These are phyloP conservation scores for Sinocyclocheilus anshuiensis DNA, from an alignment of 2,113 vertebrate species.

Conservation along the genomic window DNA sequence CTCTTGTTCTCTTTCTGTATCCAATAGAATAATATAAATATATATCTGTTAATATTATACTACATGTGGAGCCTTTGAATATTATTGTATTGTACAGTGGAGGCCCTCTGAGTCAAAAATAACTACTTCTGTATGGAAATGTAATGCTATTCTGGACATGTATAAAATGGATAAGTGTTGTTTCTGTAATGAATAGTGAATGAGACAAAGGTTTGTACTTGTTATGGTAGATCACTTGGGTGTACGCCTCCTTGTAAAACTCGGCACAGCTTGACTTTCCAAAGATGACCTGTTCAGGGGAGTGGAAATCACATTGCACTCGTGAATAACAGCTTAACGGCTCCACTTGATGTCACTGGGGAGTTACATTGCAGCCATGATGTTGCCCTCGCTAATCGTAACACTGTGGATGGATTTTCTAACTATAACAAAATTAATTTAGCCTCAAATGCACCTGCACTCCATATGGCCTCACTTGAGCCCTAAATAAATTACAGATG, in stretches of 20 bases:
- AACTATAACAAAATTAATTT: slow-evolving; percentile 4
- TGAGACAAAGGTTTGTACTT: slow-evolving; percentile 74
- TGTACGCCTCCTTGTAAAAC: slow-evolving; percentile 84
- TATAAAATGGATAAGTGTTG: background rate
- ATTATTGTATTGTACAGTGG: too few relatives aligned
- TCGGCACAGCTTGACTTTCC: slow-evolving; percentile 88
- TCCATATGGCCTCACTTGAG: slow-evolving; percentile 8
- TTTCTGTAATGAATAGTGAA: background rate
- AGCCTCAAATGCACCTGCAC: background rate
- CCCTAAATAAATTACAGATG: slow-evolving; percentile 12
- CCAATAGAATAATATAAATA: too few relatives aligned
- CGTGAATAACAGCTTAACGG: background rate
- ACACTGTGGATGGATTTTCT: background rate
- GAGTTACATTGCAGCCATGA: background rate
- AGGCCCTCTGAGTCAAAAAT: too few relatives aligned
- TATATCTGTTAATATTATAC: too few relatives aligned
- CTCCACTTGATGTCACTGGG: slow-evolving; percentile 19
- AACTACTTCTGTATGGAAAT: background rate
- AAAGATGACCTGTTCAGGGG: slow-evolving; percentile 82
- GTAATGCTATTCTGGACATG: background rate
- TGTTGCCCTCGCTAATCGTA: background rate
- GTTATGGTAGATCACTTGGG: slow-evolving; percentile 86
- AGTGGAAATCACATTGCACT: background rate
- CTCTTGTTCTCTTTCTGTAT: too few relatives aligned
- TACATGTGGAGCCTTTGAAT: too few relatives aligned